A percentile compares a stretch with the other conserved stretches of the same genome.
These are phyloP conservation scores for Thecocarcelia acutangulata DNA, from an alignment of 2,888 invertebrate genomes.

Conservation along the genomic window DNA sequence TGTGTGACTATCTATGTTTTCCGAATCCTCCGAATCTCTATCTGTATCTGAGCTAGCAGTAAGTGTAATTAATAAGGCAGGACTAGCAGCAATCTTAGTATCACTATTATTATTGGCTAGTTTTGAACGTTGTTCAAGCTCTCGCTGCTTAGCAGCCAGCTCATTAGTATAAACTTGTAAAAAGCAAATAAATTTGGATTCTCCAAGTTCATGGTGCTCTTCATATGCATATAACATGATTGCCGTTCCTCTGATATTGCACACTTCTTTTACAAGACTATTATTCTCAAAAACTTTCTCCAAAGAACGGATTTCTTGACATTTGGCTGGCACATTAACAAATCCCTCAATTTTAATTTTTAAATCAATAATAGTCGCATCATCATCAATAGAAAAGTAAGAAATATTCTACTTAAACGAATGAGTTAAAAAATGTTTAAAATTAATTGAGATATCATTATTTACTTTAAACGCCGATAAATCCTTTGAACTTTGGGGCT, in stretches of 20 bases:
- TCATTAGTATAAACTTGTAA: conserved; percentile 61
- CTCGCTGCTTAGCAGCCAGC: conserved; percentile 52
- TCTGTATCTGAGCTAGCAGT: conserved; percentile 43
- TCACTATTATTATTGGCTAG: not conserved
- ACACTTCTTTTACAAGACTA: conserved; percentile 39
- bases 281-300: conserved; percentile 41
- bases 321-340: conserved; percentile 56
- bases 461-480: conserved; percentile 41
- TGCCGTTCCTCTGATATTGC: conserved; percentile 38
- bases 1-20: conserved; percentile 15
- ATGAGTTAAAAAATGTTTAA: not conserved
- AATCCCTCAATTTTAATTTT: conserved; percentile 57
- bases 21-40: not conserved
- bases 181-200: conserved; percentile 57
- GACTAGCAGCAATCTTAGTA: conserved; percentile 22
- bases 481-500: conserved; percentile 37
- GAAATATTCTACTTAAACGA: conserved; percentile 41
- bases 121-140: conserved; percentile 42
- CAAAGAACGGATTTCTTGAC: conserved; percentile 57
- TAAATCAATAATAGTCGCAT: conserved; percentile 49
- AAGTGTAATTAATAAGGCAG: conserved; percentile 52
- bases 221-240: conserved; percentile 59
- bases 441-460: no score
- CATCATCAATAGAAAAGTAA: conserved; percentile 57
- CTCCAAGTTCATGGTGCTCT: conserved; percentile 17